Base-by-base conservation (phyloP, 2,888 invertebrate species). In the Drosophila rellima region DNA sequence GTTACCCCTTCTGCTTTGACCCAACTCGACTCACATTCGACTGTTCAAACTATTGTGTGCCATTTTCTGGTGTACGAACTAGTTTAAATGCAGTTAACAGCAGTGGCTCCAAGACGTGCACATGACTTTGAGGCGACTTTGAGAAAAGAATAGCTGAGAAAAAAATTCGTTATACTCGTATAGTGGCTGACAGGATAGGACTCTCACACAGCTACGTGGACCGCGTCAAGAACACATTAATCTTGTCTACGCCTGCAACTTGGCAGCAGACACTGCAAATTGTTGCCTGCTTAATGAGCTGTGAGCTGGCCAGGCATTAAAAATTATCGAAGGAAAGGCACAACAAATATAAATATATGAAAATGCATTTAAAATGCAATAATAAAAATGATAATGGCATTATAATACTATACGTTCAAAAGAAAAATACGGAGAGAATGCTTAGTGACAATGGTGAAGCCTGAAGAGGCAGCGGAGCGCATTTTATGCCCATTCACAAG, bases 91-190 rank as follows among this genome's bases (percentile, higher is more conserved):
- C 88, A 83, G 82, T 75, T 70, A 71, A 65, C 78, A 63, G 79
- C 64, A 67, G 61, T 64, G 39, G 63, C 65, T 67, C 59, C 48
- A 47, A 51, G 72, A 76, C 76, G 80, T 76, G 86, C 74, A 88
- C 80, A 84, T 84, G 83, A 85, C 83, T 85, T 84, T 84, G 88
- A 82, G 88, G 86, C 83, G 88, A 83, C 88, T 82, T 88, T 83
- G 69, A 33, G 42, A 70, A 57, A 37, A 59, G 29, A 39, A 55
- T 39, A n/a, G 29, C 17, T 39, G 26, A 54, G 33, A 45, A 50
- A 39, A 33, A 18, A 39, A 55, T 29, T 13, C 50, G 37, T 26
- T 71, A 60, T 59, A 54, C 7, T 26, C 26, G 26, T 26, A 26
- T 33, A 44, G 55, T 51, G 37, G 52, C 60, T 54, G 62, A 29